Percentiles rank a stretch among this genome's conserved stretches.
Conservation (phyloP, 2,113 vertebrate genomes). For the Ceyx melanurus region DNA sequence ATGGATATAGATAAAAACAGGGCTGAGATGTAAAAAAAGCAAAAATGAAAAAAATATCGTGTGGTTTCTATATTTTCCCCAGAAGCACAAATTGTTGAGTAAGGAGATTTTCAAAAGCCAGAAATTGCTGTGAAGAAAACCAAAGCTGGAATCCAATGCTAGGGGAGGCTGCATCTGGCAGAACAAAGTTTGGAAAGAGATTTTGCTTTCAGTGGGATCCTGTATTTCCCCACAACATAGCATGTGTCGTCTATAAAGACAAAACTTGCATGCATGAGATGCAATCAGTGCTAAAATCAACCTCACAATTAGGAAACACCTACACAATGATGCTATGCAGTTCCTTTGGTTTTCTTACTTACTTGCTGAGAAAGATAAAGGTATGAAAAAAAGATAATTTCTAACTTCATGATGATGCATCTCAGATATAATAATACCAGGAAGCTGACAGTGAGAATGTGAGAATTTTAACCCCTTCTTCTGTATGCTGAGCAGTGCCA, state of each 20-base stretch:
- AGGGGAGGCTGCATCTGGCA: slow-evolving; percentile 49
- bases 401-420: background rate
- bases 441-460: background rate
- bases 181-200: slow-evolving; percentile 39
- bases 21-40: slow-evolving; percentile 54
- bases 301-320: slow-evolving; percentile 33
- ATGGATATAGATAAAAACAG: slow-evolving; percentile 66
- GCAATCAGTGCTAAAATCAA: slow-evolving; percentile 20
- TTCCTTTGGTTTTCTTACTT: background rate
- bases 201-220: slow-evolving; percentile 7
- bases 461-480: slow-evolving; percentile 1
- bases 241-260: background rate
- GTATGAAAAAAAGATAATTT: background rate
- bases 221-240: background rate
- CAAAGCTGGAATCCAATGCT: slow-evolving; percentile 36
- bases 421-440: background rate
- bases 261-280: background rate
- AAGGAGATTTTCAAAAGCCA: slow-evolving; percentile 78
- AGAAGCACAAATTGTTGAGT: slow-evolving; percentile 73
- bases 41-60: slow-evolving; percentile 28
- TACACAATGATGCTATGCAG: background rate
- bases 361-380: slow-evolving; percentile 13
- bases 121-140: slow-evolving; percentile 71
- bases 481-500: slow-evolving; percentile 16
- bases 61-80: slow-evolving; percentile 67